Percentiles rank a stretch among this genome's conserved stretches.
Conservation (phyloP, 2,113 vertebrate genomes). For the Varanus komodoensis region DNA sequence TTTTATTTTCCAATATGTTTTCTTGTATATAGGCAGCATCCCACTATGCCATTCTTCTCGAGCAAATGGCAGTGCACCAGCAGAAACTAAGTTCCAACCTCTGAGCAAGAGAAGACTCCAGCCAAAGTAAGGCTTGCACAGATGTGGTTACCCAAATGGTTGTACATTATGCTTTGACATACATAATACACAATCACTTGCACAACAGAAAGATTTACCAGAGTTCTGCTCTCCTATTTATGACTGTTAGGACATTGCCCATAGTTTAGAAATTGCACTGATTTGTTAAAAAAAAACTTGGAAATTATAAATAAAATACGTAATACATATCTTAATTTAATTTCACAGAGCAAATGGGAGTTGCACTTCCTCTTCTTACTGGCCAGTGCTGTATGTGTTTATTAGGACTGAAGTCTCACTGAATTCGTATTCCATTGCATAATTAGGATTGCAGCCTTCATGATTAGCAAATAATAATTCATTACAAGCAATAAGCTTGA, state of each 20-base stretch:
- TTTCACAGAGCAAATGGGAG: not conserved
- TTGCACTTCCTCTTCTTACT: not conserved
- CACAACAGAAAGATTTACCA: too few relatives aligned
- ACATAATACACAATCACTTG: too few relatives aligned
- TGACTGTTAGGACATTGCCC: too few relatives aligned
- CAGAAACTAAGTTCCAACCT: too few relatives aligned
- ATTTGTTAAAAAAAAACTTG: not conserved
- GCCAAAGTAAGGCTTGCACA: too few relatives aligned
- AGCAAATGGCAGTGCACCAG: too few relatives aligned
- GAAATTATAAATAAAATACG: constrained; percentile 1
- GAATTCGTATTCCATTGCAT: not conserved
- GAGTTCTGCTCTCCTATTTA: too few relatives aligned
- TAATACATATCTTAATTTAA: constrained; percentile 26
- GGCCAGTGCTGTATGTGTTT: not conserved
- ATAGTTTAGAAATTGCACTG: not conserved
- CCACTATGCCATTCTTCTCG: too few relatives aligned
- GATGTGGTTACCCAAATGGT: not conserved
- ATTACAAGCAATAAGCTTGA: not conserved
- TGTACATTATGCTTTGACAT: not conserved
- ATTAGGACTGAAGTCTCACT: not conserved
- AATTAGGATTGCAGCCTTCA: not conserved
- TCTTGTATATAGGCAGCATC: too few relatives aligned
- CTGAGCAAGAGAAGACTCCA: too few relatives aligned
- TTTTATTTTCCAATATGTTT: too few relatives aligned
- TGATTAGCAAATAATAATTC: not conserved